Base-by-base conservation (phyloP, 1,140 invertebrate genomes). In the Hylaeus anthracinus region DNA sequence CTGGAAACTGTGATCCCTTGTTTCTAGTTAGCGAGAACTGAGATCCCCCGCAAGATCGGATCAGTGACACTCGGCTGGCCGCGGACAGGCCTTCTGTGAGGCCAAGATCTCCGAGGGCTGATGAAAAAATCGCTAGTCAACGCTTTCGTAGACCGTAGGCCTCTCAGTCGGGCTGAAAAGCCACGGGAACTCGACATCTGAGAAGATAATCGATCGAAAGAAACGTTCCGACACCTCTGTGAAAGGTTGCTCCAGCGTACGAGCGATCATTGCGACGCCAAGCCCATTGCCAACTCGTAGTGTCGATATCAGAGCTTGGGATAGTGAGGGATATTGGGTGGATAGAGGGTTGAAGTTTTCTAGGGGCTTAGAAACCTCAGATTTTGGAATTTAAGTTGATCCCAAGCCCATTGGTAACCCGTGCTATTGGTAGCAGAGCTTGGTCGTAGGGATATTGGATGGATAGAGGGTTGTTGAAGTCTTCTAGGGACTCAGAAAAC, bases 221-320 rank as follows among this genome's bases (percentile, higher is more conserved):
- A 41, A 74, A 15, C 45, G 1, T 15, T 39, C 45, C 3, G 37
- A 63, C 45, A 74, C 55, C 41, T 14, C 26, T n/a, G 78, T 67
- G 78, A 74, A 80, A 80, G 71, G 41, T 72, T 14, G 61, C 2
- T 37, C 8, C 37, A 45, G 37, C 37, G 9, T 3, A 5, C 43
- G 15, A 67, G 15, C 15, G n/a, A 12, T 14, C 48, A n/a, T 4
- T 12, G 3, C 43, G 14, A 63, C 26, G 5, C 12, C 2, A 0
- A 45, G 39, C 45, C 14, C 53, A 5, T 26, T 39, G 26, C n/a
- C 39, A n/a, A 5, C 14, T n/a, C n/a, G 26, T 15, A 5, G 48
- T 48, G 58, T 12, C 26, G 26, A 26, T 26, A 26, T 26, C 26
- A 26, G 26, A 26, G 26, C 26, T 26, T 26, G 26, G 0, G 26